phyloP scores from a whole-genome alignment of 2,797 vertebrate species.

The Pipistrellus pipistrellus region DNA sequence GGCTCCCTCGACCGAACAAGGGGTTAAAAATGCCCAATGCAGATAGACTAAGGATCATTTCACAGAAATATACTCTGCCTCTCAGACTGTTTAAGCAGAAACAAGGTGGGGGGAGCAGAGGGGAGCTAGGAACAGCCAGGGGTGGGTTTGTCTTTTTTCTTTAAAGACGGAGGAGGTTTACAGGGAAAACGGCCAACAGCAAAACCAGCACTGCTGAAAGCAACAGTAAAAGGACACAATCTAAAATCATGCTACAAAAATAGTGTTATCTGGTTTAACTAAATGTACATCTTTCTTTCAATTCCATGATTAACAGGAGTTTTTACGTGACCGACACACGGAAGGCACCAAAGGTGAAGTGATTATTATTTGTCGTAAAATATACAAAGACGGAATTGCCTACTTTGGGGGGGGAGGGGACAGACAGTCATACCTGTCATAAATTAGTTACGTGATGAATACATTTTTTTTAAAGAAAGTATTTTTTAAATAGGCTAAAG shows the following conservation, averaged over 20 bases:
- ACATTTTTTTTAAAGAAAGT: too few species aligned
- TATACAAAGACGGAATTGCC: conserved; percentile 82
- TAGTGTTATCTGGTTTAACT: conserved; percentile 86
- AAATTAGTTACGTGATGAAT: conserved; percentile 87
- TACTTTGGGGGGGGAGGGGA: conserved; percentile 72
- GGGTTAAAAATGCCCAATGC: conserved; percentile 40
- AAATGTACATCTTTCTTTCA: conserved; percentile 83
- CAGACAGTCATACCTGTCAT: conserved; percentile 85
- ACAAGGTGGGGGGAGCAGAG: neutral
- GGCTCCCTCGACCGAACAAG: neutral
- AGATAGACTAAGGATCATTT: conserved; percentile 48
- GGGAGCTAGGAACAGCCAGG: neutral
- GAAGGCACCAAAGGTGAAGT: conserved; percentile 91
- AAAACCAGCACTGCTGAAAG: conserved; percentile 68
- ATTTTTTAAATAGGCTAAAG: too few species aligned
- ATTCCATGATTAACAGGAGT: conserved; percentile 83
- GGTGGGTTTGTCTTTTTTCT: neutral
- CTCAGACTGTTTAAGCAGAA: conserved; percentile 62
- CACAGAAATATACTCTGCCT: conserved; percentile 72
- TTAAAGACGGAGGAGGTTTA: conserved; percentile 58
- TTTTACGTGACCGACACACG: conserved; percentile 84
- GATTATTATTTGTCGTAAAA: conserved; percentile 85
- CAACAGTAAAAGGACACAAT: conserved; percentile 80
- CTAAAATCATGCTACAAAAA: conserved; percentile 87
- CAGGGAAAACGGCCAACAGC: conserved; percentile 55